These are phyloP conservation scores for Vidua macroura DNA, from an alignment of 2,113 vertebrate genomes.

Conservation along the genomic window DNA sequence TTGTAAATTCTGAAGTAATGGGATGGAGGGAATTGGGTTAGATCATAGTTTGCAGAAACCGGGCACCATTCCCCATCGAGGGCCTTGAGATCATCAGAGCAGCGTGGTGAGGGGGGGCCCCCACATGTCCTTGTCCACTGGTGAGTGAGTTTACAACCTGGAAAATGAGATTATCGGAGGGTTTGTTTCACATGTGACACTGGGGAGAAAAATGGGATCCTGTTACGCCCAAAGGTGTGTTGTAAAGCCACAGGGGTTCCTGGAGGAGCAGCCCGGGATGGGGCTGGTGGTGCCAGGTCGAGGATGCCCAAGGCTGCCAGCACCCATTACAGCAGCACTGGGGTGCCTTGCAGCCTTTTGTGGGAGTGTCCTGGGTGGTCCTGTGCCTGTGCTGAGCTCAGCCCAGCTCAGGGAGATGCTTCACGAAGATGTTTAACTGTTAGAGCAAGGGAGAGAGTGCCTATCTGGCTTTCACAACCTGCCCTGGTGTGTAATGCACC, in stretches of 20 bases:
- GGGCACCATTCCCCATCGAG: conserved; percentile 3
- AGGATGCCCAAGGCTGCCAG: background rate
- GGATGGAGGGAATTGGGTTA: conserved; percentile 70
- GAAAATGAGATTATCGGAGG: background rate
- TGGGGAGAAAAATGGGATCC: background rate
- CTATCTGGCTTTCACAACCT: background rate
- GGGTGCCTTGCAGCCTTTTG: background rate
- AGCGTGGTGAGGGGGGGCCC: background rate
- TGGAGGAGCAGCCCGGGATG: background rate
- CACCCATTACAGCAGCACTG: background rate
- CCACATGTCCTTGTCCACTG: background rate
- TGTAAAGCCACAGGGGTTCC: background rate
- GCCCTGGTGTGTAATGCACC: background rate
- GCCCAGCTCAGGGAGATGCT: background rate
- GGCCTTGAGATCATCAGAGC: conserved; percentile 31
- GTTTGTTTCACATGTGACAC: background rate
- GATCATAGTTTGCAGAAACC: conserved; percentile 76
- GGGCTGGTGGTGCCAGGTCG: accelerated
- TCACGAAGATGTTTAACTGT: background rate
- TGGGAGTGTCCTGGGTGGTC: background rate
- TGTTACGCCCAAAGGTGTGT: background rate
- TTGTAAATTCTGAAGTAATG: conserved; percentile 72
- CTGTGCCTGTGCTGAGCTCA: background rate
- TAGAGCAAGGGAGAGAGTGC: background rate
- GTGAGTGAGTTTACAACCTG: background rate